phyloP scores from a whole-genome alignment of 2,888 invertebrate genomes.

The Colletes collaris region DNA sequence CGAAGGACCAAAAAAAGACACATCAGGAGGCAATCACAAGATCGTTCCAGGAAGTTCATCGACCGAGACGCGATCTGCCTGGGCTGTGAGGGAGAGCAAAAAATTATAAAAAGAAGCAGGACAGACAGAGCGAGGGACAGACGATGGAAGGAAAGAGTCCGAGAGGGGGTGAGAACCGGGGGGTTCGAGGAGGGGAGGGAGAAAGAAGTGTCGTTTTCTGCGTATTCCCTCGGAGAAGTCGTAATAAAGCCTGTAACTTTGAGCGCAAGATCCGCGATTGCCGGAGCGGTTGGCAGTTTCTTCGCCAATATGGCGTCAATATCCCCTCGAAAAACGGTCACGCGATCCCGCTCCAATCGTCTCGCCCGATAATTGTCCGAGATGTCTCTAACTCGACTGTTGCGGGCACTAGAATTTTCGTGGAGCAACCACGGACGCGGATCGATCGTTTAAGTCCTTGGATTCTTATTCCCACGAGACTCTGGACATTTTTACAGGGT shows the following conservation, averaged over 20 bases:
- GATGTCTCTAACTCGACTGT: background rate
- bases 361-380: conserved; percentile 31
- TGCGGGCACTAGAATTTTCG: background rate
- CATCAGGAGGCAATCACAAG: conserved; percentile 65
- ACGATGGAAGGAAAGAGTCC: background rate
- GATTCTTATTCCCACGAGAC: no score
- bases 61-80: conserved; percentile 66
- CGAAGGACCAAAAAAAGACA: conserved; percentile 24
- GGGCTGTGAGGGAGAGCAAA: conserved; percentile 57
- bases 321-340: conserved; percentile 37
- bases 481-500: no score
- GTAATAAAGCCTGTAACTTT: conserved; percentile 62
- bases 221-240: conserved; percentile 58
- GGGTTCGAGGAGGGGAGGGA: conserved; percentile 8
- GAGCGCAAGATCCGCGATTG: conserved; percentile 55
- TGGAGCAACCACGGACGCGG: no score
- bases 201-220: conserved; percentile 57
- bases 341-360: conserved; percentile 45
- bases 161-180: background rate
- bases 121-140: background rate
- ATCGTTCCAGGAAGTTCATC: conserved; percentile 70
- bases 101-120: conserved; percentile 58
- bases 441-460: no score
- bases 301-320: conserved; percentile 20
- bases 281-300: conserved; percentile 34